phyloP scores from a whole-genome alignment of 2,797 vertebrate genomes.

The Coregonus sp. region DNA sequence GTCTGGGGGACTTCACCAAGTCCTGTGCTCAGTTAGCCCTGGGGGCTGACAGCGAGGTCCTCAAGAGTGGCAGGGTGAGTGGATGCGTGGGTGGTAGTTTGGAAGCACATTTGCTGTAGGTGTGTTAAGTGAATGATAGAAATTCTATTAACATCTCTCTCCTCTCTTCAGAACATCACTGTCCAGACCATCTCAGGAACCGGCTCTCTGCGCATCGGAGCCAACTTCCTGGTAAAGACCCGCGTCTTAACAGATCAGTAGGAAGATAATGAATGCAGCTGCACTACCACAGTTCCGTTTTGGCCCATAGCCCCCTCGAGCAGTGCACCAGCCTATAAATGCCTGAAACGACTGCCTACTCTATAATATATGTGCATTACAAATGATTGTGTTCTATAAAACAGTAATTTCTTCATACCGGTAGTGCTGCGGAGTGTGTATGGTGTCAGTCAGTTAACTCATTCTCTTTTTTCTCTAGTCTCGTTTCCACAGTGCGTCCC shows the following conservation, averaged over 20 bases:
- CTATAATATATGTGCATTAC: background rate
- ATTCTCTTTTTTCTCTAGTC: slow-evolving; percentile 69
- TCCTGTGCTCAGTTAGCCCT: slow-evolving; percentile 88
- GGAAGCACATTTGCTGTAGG: background rate
- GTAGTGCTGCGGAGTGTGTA: background rate
- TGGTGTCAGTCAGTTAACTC: background rate
- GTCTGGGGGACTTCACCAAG: slow-evolving; percentile 88
- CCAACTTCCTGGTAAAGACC: slow-evolving; percentile 87
- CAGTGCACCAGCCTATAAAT: background rate
- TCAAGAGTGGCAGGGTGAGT: slow-evolving; percentile 91
- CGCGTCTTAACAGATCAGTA: slow-evolving; percentile 16
- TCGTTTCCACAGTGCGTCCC: slow-evolving; percentile 87
- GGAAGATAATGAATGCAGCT: background rate
- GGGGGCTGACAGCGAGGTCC: slow-evolving; percentile 85
- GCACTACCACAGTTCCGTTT: background rate
- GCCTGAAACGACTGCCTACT: background rate
- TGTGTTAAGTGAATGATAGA: slow-evolving; percentile 4
- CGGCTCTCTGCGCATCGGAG: slow-evolving; percentile 91
- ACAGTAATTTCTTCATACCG: background rate
- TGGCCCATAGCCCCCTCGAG: background rate
- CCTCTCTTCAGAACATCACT: slow-evolving; percentile 82
- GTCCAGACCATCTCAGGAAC: slow-evolving; percentile 98
- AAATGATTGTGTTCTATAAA: background rate
- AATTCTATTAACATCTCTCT: slow-evolving; percentile 11
- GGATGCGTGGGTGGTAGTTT: background rate